A percentile compares a stretch with the other conserved stretches of the same genome.
These are phyloP conservation scores for Drosophila ohnishii DNA, from an alignment of 1,140 invertebrate genomes.

Conservation along the genomic window DNA sequence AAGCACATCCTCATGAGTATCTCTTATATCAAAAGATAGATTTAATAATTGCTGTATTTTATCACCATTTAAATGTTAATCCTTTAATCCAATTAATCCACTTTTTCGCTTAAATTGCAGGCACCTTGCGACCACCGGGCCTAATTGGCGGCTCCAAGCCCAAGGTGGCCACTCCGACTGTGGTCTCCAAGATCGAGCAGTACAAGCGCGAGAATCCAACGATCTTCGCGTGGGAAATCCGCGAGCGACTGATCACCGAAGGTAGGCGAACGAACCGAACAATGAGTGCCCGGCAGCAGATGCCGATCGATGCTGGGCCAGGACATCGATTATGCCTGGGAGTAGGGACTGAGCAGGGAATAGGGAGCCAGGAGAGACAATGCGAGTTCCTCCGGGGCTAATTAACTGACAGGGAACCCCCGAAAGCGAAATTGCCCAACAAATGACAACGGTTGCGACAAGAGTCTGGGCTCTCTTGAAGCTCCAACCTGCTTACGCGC, in stretches of 20 bases:
- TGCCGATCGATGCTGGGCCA: conserved; percentile 23
- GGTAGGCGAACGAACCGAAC: conserved; percentile 85
- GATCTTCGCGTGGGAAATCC: conserved; percentile 98
- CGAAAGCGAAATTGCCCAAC: conserved; percentile 73
- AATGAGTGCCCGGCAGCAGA: conserved; percentile 12
- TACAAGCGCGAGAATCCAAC: conserved; percentile 98
- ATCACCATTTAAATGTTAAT: neutral
- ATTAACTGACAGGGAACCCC: conserved; percentile 78
- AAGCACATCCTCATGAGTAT: neutral
- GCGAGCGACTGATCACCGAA: conserved; percentile 96
- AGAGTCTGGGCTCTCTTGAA: conserved; percentile 20
- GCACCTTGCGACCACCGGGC: conserved; percentile 95
- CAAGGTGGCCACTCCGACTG: conserved; percentile 98
- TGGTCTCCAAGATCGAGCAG: conserved; percentile 97
- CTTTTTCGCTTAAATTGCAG: conserved; percentile 85
- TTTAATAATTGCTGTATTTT: neutral
- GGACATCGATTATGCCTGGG: conserved; percentile 5
- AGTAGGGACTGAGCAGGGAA: neutral
- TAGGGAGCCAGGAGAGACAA: neutral
- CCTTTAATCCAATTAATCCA: neutral
- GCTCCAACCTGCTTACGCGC: conserved; percentile 29
- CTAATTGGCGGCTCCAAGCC: conserved; percentile 99
- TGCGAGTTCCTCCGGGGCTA: conserved; percentile 47
- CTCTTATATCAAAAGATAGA: no score
- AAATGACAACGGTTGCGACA: conserved; percentile 54